These are phyloP conservation scores for Calidris pugnax DNA, from an alignment of 2,113 vertebrate species.

Conservation along the genomic window DNA sequence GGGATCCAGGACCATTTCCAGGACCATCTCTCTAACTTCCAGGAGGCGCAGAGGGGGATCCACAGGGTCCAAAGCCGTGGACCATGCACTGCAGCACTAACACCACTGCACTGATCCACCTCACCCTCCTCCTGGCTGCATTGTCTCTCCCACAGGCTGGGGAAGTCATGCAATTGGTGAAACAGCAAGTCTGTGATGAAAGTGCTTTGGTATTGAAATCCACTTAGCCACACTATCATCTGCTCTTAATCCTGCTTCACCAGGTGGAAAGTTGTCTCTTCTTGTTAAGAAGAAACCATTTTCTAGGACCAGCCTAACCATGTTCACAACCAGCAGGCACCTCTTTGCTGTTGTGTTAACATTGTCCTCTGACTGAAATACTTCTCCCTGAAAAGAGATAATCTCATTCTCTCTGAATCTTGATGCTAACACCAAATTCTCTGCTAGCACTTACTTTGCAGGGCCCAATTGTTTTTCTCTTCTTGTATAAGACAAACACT, in stretches of 20 bases:
- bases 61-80: no score
- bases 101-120: neutral
- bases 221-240: neutral
- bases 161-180: neutral
- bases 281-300: neutral
- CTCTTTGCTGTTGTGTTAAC: neutral
- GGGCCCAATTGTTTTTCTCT: neutral
- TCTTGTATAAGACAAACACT: neutral
- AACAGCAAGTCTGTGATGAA: neutral
- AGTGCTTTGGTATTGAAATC: neutral
- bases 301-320: neutral
- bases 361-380: neutral
- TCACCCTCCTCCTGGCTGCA: accelerated
- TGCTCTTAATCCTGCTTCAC: neutral
- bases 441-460: neutral
- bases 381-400: neutral
- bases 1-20: neutral
- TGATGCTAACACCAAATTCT: neutral
- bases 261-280: neutral
- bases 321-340: neutral
- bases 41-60: neutral
- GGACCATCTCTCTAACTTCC: neutral
- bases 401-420: neutral
- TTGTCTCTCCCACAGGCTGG: neutral
- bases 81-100: accelerated